These are phyloP conservation scores for Malurus splendens DNA, from an alignment of 2,797 vertebrate species.

Conservation along the genomic window DNA sequence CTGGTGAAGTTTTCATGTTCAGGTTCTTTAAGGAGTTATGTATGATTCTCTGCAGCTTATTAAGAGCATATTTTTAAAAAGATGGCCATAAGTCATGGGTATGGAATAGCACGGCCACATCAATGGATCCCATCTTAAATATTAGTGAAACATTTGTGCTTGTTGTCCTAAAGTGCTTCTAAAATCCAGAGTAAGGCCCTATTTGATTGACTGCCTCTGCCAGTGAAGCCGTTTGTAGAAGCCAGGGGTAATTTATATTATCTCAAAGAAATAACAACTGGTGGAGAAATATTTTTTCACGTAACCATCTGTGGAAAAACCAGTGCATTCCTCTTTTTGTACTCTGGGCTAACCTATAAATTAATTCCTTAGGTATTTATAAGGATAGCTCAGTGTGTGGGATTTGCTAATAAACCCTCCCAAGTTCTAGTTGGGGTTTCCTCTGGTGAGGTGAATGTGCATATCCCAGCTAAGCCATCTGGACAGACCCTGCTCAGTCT, in stretches of 20 bases:
- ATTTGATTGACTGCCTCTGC: background rate
- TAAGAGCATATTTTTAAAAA: background rate
- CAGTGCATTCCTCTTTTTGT: background rate
- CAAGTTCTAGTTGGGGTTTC: background rate
- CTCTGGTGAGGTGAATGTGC: background rate
- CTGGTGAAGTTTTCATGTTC: background rate
- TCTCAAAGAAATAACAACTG: background rate
- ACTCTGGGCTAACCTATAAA: background rate
- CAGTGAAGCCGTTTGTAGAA: background rate
- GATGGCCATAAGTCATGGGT: background rate
- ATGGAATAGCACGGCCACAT: background rate
- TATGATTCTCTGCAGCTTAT: background rate
- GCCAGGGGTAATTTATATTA: background rate
- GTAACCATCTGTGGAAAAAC: background rate
- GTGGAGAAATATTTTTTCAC: conserved; percentile 2
- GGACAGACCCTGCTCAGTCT: background rate
- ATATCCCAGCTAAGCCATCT: background rate
- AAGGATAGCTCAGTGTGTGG: background rate
- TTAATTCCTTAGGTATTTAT: background rate
- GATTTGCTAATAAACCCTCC: background rate
- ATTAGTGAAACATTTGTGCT: background rate
- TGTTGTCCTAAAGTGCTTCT: background rate
- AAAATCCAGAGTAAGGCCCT: background rate
- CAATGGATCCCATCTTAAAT: background rate
- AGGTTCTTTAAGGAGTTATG: background rate